A percentile compares a stretch with the other conserved stretches of the same genome.
These are phyloP conservation scores for Oenanthe oenanthe DNA, from an alignment of 2,113 vertebrate genomes.

Conservation along the genomic window DNA sequence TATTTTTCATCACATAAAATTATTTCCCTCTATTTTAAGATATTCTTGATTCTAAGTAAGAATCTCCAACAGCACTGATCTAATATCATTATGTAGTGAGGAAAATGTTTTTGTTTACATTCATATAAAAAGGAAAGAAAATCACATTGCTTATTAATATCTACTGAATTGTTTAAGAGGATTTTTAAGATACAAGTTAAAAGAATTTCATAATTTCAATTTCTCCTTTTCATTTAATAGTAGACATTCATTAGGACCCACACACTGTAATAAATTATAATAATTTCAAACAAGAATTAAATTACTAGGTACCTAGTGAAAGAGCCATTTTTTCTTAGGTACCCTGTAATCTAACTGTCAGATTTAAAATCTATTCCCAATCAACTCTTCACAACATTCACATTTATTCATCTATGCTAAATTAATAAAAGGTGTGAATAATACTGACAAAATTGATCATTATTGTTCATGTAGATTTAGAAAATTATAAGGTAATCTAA, in stretches of 20 bases:
- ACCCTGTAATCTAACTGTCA: constrained; percentile 99
- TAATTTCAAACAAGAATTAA: constrained; percentile 98
- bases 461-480: constrained; percentile 93
- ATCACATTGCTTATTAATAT: constrained; percentile 75
- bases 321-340: constrained; percentile 88
- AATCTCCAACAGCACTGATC: constrained; percentile 22
- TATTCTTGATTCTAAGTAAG: constrained; percentile 39
- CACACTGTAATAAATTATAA: constrained; percentile 99
- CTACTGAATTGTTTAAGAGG: constrained; percentile 79
- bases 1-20: neutral
- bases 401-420: constrained; percentile 99
- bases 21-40: constrained; percentile 16
- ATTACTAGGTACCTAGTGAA: constrained; percentile 95
- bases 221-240: constrained; percentile 97
- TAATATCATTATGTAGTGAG: constrained; percentile 22
- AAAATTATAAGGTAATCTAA: constrained; percentile 95
- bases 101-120: constrained; percentile 76
- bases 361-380: constrained; percentile 93
- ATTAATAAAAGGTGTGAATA: constrained; percentile 97
- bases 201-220: constrained; percentile 91
- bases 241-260: constrained; percentile 96
- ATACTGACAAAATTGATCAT: constrained; percentile 91
- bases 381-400: constrained; percentile 96
- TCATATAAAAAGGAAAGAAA: constrained; percentile 64
- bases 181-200: constrained; percentile 83